These are phyloP conservation scores for Erpobdella octoculata DNA, from an alignment of 2,888 invertebrate species.

Conservation along the genomic window DNA sequence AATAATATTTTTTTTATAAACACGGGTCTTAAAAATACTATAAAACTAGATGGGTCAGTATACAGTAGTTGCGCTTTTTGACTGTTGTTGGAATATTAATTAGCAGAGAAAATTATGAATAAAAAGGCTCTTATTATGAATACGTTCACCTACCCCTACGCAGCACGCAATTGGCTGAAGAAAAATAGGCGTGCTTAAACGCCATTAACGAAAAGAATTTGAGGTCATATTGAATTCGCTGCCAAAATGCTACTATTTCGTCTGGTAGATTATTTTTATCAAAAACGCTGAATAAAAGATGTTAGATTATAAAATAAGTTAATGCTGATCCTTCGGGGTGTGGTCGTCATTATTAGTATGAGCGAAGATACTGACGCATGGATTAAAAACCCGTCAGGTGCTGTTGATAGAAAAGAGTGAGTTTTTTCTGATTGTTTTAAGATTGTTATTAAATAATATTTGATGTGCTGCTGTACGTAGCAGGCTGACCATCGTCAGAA, in stretches of 20 bases:
- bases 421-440: not conserved
- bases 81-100: no score
- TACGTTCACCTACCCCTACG: constrained; percentile 13
- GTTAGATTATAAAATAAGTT: not conserved
- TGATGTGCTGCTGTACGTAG: not conserved
- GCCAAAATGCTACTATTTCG: constrained; percentile 5
- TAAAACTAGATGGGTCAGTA: no score
- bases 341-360: constrained; percentile 7
- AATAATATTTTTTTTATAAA: no score
- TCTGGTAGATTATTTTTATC: constrained; percentile 6
- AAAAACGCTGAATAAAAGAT: not conserved
- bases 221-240: constrained; percentile 5
- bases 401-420: constrained; percentile 7
- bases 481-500: no score
- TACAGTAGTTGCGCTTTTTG: no score
- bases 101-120: constrained; percentile 3
- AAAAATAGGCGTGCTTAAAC: constrained; percentile 10
- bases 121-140: constrained; percentile 3
- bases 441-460: not conserved
- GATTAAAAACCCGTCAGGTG: constrained; percentile 3
- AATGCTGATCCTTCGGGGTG: not conserved
- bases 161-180: not conserved
- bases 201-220: constrained; percentile 12
- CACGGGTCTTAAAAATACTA: no score
- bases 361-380: constrained; percentile 6